Evolutionary conservation across 2,797 vertebrate genomes (phyloP).

Genomic region (Eulemur rubriventer): DNA sequence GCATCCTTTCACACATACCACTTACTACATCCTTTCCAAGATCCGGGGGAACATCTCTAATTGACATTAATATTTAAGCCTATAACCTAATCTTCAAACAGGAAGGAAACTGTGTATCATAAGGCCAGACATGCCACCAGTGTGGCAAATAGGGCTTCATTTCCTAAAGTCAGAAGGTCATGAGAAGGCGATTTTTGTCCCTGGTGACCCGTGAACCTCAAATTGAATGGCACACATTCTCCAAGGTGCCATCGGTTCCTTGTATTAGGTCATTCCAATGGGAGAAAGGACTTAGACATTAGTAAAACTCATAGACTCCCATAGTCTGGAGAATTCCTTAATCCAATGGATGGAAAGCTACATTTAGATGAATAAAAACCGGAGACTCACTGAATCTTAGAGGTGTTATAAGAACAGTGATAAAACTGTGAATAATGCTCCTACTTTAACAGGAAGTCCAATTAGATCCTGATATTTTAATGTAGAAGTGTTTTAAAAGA

Average conservation of each 20-base stretch:
- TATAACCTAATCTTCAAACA: background rate
- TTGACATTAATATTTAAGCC: background rate
- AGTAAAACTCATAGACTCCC: background rate
- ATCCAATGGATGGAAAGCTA: background rate
- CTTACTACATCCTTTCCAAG: background rate
- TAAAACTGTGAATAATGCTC: conserved; percentile 11
- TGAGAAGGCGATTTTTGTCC: background rate
- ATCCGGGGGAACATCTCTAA: background rate
- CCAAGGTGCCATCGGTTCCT: background rate
- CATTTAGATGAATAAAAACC: conserved; percentile 16
- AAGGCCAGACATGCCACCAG: background rate
- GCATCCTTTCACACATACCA: background rate
- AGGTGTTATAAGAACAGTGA: background rate
- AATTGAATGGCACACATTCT: background rate
- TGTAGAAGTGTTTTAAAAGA: conserved; percentile 31
- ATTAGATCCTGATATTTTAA: conserved; percentile 14
- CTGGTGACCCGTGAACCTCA: background rate
- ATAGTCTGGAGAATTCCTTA: background rate
- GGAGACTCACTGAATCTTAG: background rate
- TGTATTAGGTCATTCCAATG: background rate
- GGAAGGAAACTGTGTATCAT: background rate
- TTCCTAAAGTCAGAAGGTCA: background rate
- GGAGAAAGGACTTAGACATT: background rate
- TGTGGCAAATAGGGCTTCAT: background rate
- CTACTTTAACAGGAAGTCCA: conserved; percentile 7